A percentile compares a stretch with the other conserved stretches of the same genome.
These are phyloP conservation scores for Pachypanchax playfairii DNA, from an alignment of 2,113 vertebrate species.

Conservation along the genomic window DNA sequence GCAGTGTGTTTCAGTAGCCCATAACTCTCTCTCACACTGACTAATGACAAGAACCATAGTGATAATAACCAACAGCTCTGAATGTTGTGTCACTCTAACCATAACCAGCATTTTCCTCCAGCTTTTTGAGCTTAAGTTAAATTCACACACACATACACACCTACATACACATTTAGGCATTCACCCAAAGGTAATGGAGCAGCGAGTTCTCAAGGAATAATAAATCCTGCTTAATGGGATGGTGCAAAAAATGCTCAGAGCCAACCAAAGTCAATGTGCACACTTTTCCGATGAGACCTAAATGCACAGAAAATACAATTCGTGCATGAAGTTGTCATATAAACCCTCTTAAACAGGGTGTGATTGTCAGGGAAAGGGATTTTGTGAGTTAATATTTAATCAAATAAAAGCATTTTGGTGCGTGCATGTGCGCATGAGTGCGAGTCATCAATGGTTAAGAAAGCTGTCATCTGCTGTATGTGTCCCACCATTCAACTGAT, in stretches of 20 bases:
- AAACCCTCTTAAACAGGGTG: slow-evolving; percentile 25
- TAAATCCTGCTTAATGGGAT: slow-evolving; percentile 78
- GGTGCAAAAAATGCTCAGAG: slow-evolving; percentile 61
- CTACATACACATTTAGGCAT: slow-evolving; percentile 35
- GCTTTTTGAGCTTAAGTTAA: slow-evolving; percentile 39
- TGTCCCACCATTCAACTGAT: slow-evolving; percentile 41
- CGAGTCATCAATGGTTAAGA: slow-evolving; percentile 25
- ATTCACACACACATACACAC: slow-evolving; percentile 24
- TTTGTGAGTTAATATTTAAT: slow-evolving; percentile 24
- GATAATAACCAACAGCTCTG: slow-evolving; percentile 63
- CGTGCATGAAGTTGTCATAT: slow-evolving; percentile 9
- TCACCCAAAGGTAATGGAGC: slow-evolving; percentile 74
- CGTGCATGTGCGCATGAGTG: slow-evolving; percentile 13
- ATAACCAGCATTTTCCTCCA: slow-evolving; percentile 43
- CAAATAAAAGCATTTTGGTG: slow-evolving; percentile 10
- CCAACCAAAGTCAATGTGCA: slow-evolving; percentile 66
- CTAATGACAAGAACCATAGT: slow-evolving; percentile 66
- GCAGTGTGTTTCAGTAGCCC: slow-evolving; percentile 51
- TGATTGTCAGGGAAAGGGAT: slow-evolving; percentile 28
- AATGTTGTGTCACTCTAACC: slow-evolving; percentile 43
- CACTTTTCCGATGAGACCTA: slow-evolving; percentile 47
- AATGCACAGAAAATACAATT: slow-evolving; percentile 39
- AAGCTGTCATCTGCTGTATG: slow-evolving; percentile 21
- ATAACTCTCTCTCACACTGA: slow-evolving; percentile 48
- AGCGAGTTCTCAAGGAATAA: slow-evolving; percentile 67